phyloP scores from a whole-genome alignment of 2,888 invertebrate species.

The Perdita meconis region DNA sequence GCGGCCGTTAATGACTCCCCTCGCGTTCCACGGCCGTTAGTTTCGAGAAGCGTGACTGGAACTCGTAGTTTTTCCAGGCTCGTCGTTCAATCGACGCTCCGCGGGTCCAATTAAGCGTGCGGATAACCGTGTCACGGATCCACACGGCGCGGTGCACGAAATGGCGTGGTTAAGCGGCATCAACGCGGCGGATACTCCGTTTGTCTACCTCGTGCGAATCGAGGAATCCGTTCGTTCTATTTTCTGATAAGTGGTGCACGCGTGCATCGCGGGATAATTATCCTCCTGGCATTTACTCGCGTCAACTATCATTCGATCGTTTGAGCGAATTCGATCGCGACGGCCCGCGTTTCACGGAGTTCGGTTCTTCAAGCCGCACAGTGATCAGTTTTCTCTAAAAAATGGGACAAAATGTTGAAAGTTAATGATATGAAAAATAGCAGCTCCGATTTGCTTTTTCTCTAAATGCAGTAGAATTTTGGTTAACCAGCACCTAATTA shows the following conservation, averaged over 20 bases:
- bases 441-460: too few species aligned
- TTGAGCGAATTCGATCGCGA: conserved; percentile 1
- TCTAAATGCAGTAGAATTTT: too few species aligned
- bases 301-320: conserved; percentile 36
- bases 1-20: background rate
- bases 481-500: too few species aligned
- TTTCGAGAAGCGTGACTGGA: conserved; percentile 32
- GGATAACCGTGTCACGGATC: conserved; percentile 45
- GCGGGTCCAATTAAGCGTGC: conserved; percentile 48
- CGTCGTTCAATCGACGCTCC: conserved; percentile 44
- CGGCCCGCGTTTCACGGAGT: too few species aligned
- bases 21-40: background rate
- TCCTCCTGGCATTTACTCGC: conserved; percentile 42
- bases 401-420: too few species aligned
- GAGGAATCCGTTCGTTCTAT: conserved; percentile 53
- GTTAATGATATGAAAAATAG: too few species aligned
- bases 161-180: conserved; percentile 58
- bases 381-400: too few species aligned
- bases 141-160: conserved; percentile 42
- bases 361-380: too few species aligned
- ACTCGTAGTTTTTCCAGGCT: conserved; percentile 11
- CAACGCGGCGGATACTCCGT: conserved; percentile 35
- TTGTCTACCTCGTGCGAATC: conserved; percentile 51
- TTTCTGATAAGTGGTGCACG: conserved; percentile 52
- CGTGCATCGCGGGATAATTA: conserved; percentile 54